Percentiles rank a stretch among this genome's conserved stretches.
phyloP scores from a whole-genome alignment of 2,113 vertebrate genomes.

The Gymnogyps californianus region DNA sequence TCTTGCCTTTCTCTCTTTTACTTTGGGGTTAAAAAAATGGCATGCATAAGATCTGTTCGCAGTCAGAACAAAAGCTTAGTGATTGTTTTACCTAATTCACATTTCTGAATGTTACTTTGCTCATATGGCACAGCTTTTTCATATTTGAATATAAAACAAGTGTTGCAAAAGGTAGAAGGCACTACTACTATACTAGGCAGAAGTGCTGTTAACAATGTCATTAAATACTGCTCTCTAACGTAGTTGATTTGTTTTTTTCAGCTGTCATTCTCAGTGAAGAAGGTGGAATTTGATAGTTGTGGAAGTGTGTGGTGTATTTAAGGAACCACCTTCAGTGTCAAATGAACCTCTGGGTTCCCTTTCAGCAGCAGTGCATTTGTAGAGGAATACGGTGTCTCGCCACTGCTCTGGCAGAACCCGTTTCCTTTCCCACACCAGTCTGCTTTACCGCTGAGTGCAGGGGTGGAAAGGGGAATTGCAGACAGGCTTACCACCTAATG shows the following conservation, averaged over 20 bases:
- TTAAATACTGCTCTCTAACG: background rate
- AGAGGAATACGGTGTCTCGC: background rate
- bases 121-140: background rate
- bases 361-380: background rate
- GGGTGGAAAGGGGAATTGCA: background rate
- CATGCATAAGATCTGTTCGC: background rate
- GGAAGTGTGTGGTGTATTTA: background rate
- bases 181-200: background rate
- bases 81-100: background rate
- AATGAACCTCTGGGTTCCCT: background rate
- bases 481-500: background rate
- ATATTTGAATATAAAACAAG: background rate
- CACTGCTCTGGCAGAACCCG: rapidly evolving
- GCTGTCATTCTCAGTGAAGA: background rate
- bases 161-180: background rate
- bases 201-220: background rate
- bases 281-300: background rate
- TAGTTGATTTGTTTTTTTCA: too few species aligned
- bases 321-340: background rate
- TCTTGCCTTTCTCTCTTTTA: background rate
- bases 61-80: background rate
- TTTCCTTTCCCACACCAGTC: background rate
- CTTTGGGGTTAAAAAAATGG: background rate
- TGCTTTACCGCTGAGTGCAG: background rate
- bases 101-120: background rate